These are phyloP conservation scores for Lamproptera curius DNA, from an alignment of 2,888 invertebrate species.

Conservation along the genomic window DNA sequence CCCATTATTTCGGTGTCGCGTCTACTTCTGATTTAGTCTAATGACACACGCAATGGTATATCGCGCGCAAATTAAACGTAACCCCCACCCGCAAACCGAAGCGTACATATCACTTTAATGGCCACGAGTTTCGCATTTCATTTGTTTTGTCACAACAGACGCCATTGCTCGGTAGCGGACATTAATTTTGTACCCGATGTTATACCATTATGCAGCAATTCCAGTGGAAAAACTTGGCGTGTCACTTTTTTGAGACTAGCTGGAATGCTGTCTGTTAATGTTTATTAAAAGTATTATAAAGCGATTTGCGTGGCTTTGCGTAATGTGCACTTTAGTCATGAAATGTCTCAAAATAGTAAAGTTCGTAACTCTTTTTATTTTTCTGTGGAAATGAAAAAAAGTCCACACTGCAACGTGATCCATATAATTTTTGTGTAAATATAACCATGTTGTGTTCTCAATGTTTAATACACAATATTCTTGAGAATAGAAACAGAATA, in stretches of 20 bases:
- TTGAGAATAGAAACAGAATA: too few relatives aligned
- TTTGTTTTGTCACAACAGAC: slow-evolving; percentile 17
- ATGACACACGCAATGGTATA: neutral
- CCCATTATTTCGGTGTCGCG: neutral
- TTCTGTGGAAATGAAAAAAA: too few relatives aligned
- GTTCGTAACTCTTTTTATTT: too few relatives aligned
- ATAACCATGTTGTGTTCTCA: too few relatives aligned
- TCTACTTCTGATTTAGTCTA: slow-evolving; percentile 11
- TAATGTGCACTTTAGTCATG: too few relatives aligned
- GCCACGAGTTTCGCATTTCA: slow-evolving; percentile 13
- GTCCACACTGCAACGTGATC: too few relatives aligned
- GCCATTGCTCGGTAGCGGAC: slow-evolving; percentile 11
- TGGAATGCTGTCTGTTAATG: neutral
- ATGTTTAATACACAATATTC: too few relatives aligned
- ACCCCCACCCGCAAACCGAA: neutral
- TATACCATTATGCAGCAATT: neutral
- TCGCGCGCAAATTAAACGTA: neutral
- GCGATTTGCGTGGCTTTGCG: too few relatives aligned
- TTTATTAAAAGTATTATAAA: neutral
- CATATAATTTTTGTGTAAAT: too few relatives aligned
- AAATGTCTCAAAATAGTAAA: too few relatives aligned
- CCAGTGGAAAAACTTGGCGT: neutral
- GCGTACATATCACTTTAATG: slow-evolving; percentile 14
- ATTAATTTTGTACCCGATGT: slow-evolving; percentile 8
- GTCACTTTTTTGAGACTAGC: neutral